These are phyloP conservation scores for Alces alces DNA, from an alignment of 2,113 vertebrate genomes.

Conservation along the genomic window DNA sequence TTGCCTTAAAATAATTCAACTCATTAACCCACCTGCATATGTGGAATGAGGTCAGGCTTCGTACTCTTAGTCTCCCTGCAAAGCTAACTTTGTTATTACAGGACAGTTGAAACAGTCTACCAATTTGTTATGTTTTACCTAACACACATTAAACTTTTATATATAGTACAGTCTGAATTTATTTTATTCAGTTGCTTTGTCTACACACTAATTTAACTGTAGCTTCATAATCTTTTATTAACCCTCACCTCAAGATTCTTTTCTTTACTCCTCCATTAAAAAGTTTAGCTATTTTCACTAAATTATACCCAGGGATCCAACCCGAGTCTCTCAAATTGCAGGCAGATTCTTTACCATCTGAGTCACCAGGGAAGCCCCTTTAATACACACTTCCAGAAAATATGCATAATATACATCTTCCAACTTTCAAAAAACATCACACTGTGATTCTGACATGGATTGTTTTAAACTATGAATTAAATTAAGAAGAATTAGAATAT, in stretches of 20 bases:
- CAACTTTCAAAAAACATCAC: neutral
- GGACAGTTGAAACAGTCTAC: neutral
- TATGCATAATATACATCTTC: neutral
- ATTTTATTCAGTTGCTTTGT: neutral
- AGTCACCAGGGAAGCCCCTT: neutral
- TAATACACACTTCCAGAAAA: neutral
- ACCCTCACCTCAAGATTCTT: neutral
- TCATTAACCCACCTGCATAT: neutral
- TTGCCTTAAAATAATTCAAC: neutral
- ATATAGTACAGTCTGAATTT: neutral
- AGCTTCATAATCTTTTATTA: slow-evolving; percentile 11
- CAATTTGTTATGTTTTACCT: neutral
- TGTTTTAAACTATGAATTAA: slow-evolving; percentile 22
- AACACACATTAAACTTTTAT: neutral
- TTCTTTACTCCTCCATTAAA: neutral
- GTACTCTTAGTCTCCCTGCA: neutral
- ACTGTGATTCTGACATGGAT: neutral
- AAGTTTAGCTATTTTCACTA: neutral
- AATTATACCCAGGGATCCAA: neutral
- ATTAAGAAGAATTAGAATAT: neutral
- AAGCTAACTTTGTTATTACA: neutral
- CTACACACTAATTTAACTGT: neutral
- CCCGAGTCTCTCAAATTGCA: neutral
- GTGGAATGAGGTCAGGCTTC: neutral
- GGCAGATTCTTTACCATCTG: neutral